Evolutionary conservation across 2,113 vertebrate species (phyloP).

Genomic region (Nesogale talazaci): DNA sequence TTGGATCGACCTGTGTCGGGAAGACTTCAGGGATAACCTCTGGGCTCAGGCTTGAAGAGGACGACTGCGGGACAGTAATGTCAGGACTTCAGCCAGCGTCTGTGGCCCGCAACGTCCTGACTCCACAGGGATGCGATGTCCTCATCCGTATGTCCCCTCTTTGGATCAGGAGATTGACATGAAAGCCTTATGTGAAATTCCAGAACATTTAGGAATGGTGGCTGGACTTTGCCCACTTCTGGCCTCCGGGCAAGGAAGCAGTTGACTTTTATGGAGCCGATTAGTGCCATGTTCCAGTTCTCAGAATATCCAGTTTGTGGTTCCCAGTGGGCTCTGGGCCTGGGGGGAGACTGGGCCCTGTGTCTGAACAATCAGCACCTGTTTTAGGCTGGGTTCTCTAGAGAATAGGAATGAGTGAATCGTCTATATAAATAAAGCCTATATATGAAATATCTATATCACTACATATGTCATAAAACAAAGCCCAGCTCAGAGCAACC

Average conservation of each 20-base stretch:
- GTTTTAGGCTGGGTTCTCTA: too few relatives aligned
- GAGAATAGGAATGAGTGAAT: too few relatives aligned
- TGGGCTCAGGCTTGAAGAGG: background rate
- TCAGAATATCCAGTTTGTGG: rapidly evolving
- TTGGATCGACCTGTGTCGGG: background rate
- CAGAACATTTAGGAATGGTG: background rate
- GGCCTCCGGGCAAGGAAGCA: background rate
- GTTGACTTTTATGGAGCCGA: background rate
- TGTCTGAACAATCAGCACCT: background rate
- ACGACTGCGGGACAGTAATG: background rate
- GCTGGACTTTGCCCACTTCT: background rate
- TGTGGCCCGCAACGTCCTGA: background rate
- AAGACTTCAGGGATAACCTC: background rate
- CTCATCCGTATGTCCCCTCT: background rate
- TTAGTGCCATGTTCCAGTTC: background rate
- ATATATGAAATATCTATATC: too few relatives aligned
- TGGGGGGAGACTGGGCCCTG: rapidly evolving
- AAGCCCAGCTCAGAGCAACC: too few relatives aligned
- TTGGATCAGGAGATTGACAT: background rate
- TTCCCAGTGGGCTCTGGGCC: background rate
- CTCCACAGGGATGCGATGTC: background rate
- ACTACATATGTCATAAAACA: too few relatives aligned
- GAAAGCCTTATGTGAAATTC: too few relatives aligned
- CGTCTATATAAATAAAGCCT: too few relatives aligned
- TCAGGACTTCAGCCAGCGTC: background rate